These are phyloP conservation scores for Cyanocitta stelleri DNA, from an alignment of 2,113 vertebrate species.

Conservation along the genomic window DNA sequence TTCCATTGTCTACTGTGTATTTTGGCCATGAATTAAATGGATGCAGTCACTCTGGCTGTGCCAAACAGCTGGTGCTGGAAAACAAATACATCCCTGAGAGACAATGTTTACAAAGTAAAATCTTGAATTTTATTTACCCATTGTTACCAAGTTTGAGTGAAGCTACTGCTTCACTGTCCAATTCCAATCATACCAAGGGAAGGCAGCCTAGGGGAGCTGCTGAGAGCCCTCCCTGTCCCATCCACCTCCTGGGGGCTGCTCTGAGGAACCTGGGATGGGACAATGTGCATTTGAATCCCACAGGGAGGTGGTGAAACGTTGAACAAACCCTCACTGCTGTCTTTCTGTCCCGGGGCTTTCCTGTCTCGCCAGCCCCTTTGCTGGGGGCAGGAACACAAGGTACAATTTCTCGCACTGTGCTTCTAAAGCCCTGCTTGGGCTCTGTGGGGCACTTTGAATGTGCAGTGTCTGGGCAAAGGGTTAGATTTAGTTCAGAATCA, in stretches of 20 bases:
- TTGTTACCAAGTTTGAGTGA: background rate
- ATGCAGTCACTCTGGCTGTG: background rate
- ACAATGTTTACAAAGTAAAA: background rate
- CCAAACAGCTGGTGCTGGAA: background rate
- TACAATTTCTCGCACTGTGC: background rate
- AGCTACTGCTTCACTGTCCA: background rate
- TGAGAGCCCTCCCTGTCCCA: background rate
- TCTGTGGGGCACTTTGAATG: background rate
- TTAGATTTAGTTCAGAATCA: background rate
- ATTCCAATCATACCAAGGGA: background rate
- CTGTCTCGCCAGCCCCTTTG: background rate
- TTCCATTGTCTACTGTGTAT: background rate
- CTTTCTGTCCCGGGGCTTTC: background rate
- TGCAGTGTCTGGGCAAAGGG: background rate
- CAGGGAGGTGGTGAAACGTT: background rate
- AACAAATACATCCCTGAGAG: background rate
- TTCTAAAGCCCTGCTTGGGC: background rate
- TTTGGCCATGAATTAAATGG: background rate
- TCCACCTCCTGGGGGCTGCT: background rate
- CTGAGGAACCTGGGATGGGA: background rate
- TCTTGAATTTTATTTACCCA: background rate
- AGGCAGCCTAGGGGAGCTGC: background rate
- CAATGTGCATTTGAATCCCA: rapidly evolving
- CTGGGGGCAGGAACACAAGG: background rate
- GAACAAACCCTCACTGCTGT: background rate